Evolutionary conservation across 1,140 invertebrate species (phyloP).

Genomic region (Zelostemma sp.): DNA sequence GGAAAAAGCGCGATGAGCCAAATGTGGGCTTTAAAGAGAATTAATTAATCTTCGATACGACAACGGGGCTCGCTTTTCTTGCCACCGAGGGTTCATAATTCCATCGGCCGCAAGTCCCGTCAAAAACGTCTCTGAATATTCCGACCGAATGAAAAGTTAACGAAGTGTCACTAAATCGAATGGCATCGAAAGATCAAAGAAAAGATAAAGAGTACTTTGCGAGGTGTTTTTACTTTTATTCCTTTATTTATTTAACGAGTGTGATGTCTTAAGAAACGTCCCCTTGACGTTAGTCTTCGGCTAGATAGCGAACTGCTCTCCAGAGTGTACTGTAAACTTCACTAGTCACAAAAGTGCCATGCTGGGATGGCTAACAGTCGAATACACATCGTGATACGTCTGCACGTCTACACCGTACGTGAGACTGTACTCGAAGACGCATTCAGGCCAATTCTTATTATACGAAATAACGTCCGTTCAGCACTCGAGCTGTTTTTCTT

Average conservation of each 20-base stretch:
- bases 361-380: conserved; percentile 34
- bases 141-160: too few relatives aligned
- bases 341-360: conserved; percentile 35
- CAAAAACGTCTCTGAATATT: too few relatives aligned
- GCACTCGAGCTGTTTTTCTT: conserved; percentile 28
- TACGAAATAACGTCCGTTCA: conserved; percentile 2
- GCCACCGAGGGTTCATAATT: too few relatives aligned
- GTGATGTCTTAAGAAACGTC: conserved; percentile 23
- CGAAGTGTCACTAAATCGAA: conserved; percentile 22
- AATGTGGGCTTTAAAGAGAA: conserved; percentile 19
- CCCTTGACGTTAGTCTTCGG: conserved; percentile 1
- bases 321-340: conserved; percentile 30
- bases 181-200: conserved; percentile 11
- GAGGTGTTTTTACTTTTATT: conserved; percentile 24
- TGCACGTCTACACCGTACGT: conserved; percentile 18
- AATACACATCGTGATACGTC: conserved; percentile 32
- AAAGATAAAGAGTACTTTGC: conserved; percentile 21
- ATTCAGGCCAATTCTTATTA: conserved; percentile 2
- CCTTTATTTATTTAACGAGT: conserved; percentile 38
- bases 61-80: not conserved
- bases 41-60: not conserved
- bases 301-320: conserved; percentile 25
- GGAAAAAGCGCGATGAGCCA: conserved; percentile 24
- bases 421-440: conserved; percentile 8
- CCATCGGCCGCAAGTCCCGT: too few relatives aligned